A percentile compares a stretch with the other conserved stretches of the same genome.
phyloP scores from a whole-genome alignment of 2,113 vertebrate species.

The Gadus macrocephalus region DNA sequence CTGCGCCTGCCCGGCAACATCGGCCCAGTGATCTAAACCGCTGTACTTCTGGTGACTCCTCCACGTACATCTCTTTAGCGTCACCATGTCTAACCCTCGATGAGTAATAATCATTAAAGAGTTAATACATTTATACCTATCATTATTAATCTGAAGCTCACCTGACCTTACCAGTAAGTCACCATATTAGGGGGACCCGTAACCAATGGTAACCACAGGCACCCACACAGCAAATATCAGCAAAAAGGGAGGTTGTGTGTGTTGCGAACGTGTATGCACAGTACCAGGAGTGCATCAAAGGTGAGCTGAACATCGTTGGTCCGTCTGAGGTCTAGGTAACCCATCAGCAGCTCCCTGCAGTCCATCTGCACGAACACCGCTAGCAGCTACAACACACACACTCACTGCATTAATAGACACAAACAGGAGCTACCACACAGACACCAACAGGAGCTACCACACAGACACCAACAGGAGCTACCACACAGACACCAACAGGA shows the following conservation, averaged over 20 bases:
- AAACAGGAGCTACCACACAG: too few species aligned
- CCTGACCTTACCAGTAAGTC: neutral
- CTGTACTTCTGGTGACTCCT: too few species aligned
- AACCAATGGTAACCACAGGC: too few species aligned
- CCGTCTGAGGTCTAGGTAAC: constrained; percentile 86
- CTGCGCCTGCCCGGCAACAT: too few species aligned
- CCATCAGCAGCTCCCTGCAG: constrained; percentile 89
- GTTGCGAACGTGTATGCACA: constrained; percentile 80
- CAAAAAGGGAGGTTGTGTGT: constrained; percentile 73
- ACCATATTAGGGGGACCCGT: neutral
- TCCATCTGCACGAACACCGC: constrained; percentile 94
- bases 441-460: too few species aligned
- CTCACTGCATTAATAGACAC: neutral
- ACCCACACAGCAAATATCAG: neutral
- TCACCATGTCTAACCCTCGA: too few species aligned
- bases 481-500: neutral
- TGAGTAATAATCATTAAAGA: neutral
- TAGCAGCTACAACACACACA: constrained; percentile 72
- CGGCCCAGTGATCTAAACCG: too few species aligned
- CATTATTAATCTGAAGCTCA: too few species aligned
- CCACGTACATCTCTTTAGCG: too few species aligned
- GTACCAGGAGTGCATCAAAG: constrained; percentile 95
- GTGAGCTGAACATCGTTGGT: constrained; percentile 89
- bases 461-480: neutral
- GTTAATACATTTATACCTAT: too few species aligned